phyloP scores from a whole-genome alignment of 1,140 invertebrate species.

The Musca vetustissima region DNA sequence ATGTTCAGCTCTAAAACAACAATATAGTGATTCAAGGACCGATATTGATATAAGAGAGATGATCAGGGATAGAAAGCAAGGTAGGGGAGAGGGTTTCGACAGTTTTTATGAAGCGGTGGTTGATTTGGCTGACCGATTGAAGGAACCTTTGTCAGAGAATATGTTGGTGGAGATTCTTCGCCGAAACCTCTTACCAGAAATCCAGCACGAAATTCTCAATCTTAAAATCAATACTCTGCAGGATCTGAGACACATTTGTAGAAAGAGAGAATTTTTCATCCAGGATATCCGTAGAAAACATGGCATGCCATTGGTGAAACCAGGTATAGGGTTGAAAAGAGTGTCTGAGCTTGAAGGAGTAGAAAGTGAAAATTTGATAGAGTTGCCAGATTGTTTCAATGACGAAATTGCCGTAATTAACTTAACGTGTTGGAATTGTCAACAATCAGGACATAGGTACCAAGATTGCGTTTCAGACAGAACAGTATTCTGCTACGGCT shows the following conservation, averaged over 20 bases:
- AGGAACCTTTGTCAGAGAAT: too few relatives aligned
- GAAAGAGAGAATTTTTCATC: neutral
- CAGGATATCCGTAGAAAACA: neutral
- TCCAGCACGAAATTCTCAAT: conserved; percentile 9
- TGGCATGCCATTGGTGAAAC: too few relatives aligned
- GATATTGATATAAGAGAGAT: conserved; percentile 2
- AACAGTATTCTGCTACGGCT: neutral
- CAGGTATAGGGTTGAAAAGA: too few relatives aligned
- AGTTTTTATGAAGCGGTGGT: neutral
- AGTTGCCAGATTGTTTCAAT: too few relatives aligned
- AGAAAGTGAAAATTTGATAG: too few relatives aligned
- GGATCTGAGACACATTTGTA: neutral
- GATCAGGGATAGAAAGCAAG: conserved; percentile 14
- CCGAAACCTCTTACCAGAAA: conserved; percentile 1
- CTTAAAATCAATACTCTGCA: neutral
- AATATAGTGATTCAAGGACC: neutral
- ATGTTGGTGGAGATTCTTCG: neutral
- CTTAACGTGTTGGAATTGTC: conserved; percentile 27
- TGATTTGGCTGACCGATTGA: too few relatives aligned
- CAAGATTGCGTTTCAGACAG: conserved; percentile 19
- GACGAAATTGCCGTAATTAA: neutral
- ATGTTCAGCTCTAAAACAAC: neutral
- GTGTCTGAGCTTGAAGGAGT: too few relatives aligned
- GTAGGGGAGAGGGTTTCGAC: neutral
- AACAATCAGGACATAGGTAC: conserved; percentile 23